A percentile compares a stretch with the other conserved stretches of the same genome.
Conservation (phyloP, 2,888 invertebrate genomes). For the Portevinia maculata region DNA sequence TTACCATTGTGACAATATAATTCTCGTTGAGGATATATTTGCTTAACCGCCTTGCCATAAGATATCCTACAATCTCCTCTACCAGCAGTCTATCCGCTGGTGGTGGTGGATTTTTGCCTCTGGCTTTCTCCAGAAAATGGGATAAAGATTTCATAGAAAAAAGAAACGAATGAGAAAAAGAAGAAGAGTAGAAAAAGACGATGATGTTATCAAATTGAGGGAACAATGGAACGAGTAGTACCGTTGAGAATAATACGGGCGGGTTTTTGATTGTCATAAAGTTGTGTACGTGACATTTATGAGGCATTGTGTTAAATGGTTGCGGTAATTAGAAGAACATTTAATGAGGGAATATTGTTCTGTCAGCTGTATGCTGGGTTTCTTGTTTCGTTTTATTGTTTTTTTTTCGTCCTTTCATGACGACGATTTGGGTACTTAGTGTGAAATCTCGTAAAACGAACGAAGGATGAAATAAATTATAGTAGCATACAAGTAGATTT, state of each 20-base stretch:
- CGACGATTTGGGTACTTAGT: background rate
- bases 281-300: conserved; percentile 73
- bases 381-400: conserved; percentile 21
- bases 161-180: conserved; percentile 16
- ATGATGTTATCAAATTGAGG: conserved; percentile 29
- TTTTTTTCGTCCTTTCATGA: background rate
- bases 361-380: conserved; percentile 30
- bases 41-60: conserved; percentile 57
- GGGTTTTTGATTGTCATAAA: conserved; percentile 72
- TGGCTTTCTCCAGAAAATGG: conserved; percentile 30
- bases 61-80: conserved; percentile 5
- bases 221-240: conserved; percentile 57
- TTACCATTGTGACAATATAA: conserved; percentile 74
- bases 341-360: conserved; percentile 64
- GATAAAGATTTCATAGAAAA: conserved; percentile 53
- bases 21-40: conserved; percentile 64
- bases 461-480: no score
- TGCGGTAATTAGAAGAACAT: conserved; percentile 65
- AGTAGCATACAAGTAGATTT: no score
- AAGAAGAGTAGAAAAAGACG: conserved; percentile 17
- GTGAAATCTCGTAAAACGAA: no score
- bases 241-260: conserved; percentile 64
- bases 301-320: conserved; percentile 69
- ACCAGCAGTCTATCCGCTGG: background rate
- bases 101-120: conserved; percentile 17